phyloP scores from a whole-genome alignment of 2,113 vertebrate species.

The Sinocyclocheilus anshuiensis region DNA sequence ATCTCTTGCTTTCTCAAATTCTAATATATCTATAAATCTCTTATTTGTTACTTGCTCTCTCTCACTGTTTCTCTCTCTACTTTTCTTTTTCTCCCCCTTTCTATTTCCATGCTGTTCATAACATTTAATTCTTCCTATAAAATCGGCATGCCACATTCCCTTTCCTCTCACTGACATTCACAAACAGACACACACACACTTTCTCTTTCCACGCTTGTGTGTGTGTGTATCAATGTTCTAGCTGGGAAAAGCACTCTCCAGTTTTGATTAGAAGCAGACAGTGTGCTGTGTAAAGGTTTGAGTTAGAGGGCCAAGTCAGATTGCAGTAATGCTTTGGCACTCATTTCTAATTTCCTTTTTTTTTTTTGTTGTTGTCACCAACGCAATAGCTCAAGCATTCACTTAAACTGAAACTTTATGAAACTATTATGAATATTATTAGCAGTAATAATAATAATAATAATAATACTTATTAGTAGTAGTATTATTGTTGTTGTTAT shows the following conservation, averaged over 20 bases:
- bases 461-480: too few relatives aligned
- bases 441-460: too few relatives aligned
- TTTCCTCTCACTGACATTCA: slow-evolving; percentile 23
- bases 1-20: slow-evolving; percentile 42
- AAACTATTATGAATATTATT: too few relatives aligned
- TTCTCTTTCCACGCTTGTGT: slow-evolving; percentile 78
- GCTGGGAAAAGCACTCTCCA: slow-evolving; percentile 81
- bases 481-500: too few relatives aligned
- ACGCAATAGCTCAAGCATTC: slow-evolving; percentile 60
- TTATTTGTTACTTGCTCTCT: slow-evolving; percentile 30
- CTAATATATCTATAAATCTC: not conserved
- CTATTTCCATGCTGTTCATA: slow-evolving; percentile 29
- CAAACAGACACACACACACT: slow-evolving; percentile 73
- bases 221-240: slow-evolving; percentile 59
- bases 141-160: slow-evolving; percentile 33
- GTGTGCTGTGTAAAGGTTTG: slow-evolving; percentile 77
- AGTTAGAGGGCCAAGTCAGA: slow-evolving; percentile 73
- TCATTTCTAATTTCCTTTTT: slow-evolving; percentile 51
- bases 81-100: slow-evolving; percentile 35
- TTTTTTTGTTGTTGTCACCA: slow-evolving; percentile 33
- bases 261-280: slow-evolving; percentile 97
- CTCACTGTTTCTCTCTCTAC: slow-evolving; percentile 4
- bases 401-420: slow-evolving; percentile 35
- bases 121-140: slow-evolving; percentile 45
- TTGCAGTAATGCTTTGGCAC: slow-evolving; percentile 69